A percentile compares a stretch with the other conserved stretches of the same genome.
These are phyloP conservation scores for Lasioglossum calceatum DNA, from an alignment of 2,888 invertebrate genomes.

Conservation along the genomic window DNA sequence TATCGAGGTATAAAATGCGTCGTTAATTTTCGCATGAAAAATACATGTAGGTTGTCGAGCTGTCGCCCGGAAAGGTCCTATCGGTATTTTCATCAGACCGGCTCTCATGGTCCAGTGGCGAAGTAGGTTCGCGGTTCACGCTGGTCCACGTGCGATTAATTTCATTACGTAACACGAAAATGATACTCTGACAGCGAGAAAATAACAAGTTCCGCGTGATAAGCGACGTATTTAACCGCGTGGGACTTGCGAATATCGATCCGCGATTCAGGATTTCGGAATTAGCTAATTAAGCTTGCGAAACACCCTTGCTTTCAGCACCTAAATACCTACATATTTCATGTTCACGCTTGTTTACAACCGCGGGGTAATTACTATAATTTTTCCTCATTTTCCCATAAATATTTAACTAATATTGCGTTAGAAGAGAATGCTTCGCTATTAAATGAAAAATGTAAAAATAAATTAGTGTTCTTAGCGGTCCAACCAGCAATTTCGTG, in stretches of 20 bases:
- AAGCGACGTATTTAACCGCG: neutral
- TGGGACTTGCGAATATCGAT: neutral
- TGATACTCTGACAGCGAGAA: slow-evolving; percentile 10
- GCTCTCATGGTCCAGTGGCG: slow-evolving; percentile 63
- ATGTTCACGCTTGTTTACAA: neutral
- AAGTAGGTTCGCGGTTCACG: slow-evolving; percentile 57
- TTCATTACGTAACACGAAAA: slow-evolving; percentile 64
- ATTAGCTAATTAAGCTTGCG: neutral
- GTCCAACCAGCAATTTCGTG: neutral
- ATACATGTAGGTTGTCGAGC: neutral
- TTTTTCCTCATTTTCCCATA: neutral
- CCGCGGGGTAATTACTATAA: neutral
- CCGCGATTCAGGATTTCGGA: slow-evolving; percentile 11
- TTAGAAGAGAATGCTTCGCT: neutral
- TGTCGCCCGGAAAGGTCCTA: neutral
- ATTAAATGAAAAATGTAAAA: neutral
- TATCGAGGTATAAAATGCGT: neutral
- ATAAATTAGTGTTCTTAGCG: neutral
- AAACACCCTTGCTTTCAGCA: no score
- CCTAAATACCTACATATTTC: neutral
- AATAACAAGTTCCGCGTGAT: slow-evolving; percentile 18
- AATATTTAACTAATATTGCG: neutral
- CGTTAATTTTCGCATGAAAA: neutral
- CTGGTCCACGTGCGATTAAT: slow-evolving; percentile 57
- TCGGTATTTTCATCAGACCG: slow-evolving; percentile 41